Base-by-base conservation (phyloP, 2,113 vertebrate species). In the Crotalus horridus region DNA sequence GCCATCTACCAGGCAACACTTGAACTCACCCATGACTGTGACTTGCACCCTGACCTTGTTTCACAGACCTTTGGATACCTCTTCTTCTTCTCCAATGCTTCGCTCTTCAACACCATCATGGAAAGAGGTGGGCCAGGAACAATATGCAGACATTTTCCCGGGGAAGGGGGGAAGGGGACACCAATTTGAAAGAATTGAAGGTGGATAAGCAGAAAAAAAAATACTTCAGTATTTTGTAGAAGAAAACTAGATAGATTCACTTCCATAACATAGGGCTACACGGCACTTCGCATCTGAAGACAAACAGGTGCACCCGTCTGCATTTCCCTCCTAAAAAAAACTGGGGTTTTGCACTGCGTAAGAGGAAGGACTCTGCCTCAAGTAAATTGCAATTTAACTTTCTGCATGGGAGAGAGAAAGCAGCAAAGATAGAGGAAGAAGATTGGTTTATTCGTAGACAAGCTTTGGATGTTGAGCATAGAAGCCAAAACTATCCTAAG, bases 51-150 rank as follows among this genome's bases (percentile, higher is more conserved):
- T 0, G 98, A 98, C 3, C 98, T 99, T 21, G 98, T 98, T 69
- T 99, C 99, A 33, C 99, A 99, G 97, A 99, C 98, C 15, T 99
- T 99, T 0, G 98, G 98, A 93, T 99, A 99, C 96, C 98, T 99
- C 94, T 99, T 99, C 96, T 99, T 99, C 97, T 99, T 99, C 97
- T 99, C 98, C 97, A 99, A 99, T 93, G 99, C 99, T 6, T 99
- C 99, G n/a, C 97, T 99, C 94, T 98, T 99, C 96, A 99, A 99
- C 94, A 99, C 98, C 1, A 96, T 99, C 94, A 98, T 99, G 97
- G 99, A 99, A 96, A 97, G 98, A 98, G 99, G 99, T 99, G 96
- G 39, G 74, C 2, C 51, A 69, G 20, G n/a, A 85, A 29, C 7
- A 4, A 0, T 26, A 20, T 51, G 3, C 59, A 29, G 58, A 29